A percentile compares a stretch with the other conserved stretches of the same genome.
phyloP scores from a whole-genome alignment of 2,113 vertebrate genomes.

The Phylloscopus whistleri region DNA sequence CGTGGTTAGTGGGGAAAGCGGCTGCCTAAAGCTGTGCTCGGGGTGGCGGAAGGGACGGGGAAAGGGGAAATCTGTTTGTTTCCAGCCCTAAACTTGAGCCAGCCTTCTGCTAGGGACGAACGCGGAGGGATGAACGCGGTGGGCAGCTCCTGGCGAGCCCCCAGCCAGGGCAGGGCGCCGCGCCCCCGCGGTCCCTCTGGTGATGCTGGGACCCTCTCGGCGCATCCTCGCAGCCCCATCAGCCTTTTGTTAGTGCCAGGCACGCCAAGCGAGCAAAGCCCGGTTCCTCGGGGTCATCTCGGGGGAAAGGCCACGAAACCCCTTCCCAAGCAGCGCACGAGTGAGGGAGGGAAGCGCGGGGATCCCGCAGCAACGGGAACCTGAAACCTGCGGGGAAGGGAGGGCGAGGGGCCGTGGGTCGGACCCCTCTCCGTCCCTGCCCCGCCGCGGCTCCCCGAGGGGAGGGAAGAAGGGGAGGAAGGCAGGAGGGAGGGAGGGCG shows the following conservation, averaged over 20 bases:
- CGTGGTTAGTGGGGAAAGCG: fast-evolving
- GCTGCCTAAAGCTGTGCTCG: not conserved
- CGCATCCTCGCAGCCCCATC: not conserved
- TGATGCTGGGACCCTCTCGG: not conserved
- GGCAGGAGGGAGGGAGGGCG: not conserved
- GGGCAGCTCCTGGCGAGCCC: not conserved
- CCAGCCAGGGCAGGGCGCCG: not conserved
- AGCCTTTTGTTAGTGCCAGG: not conserved
- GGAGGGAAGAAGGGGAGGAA: not conserved
- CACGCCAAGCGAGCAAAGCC: not conserved
- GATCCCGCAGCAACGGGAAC: not conserved
- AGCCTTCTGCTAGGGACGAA: not conserved
- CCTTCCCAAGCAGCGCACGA: not conserved
- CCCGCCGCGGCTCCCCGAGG: not conserved
- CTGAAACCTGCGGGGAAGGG: not conserved
- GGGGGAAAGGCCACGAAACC: not conserved
- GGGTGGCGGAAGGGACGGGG: not conserved
- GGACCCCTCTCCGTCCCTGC: not conserved
- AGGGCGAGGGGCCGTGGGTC: not conserved
- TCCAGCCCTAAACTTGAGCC: not conserved
- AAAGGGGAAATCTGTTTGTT: not conserved
- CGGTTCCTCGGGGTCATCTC: not conserved
- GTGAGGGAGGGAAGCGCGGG: not conserved
- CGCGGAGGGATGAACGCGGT: fast-evolving
- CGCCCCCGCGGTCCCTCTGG: not conserved